Conservation (phyloP, 2,888 invertebrate species). For the Meliscaeva auricollis region DNA sequence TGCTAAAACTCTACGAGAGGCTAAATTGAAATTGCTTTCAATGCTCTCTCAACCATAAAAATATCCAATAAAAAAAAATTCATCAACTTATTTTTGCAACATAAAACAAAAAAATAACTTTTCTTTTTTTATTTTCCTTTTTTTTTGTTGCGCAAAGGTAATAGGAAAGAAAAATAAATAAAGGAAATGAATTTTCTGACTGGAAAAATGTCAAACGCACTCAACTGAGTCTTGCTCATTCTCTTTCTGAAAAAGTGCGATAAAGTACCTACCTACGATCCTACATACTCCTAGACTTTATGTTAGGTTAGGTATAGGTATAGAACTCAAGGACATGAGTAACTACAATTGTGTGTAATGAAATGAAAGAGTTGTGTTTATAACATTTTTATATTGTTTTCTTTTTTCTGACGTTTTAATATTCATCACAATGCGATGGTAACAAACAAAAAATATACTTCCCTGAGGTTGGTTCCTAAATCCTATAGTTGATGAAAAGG, state of each 20-base stretch:
- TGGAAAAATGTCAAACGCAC: slow-evolving; percentile 37
- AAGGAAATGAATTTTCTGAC: slow-evolving; percentile 32
- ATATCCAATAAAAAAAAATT: slow-evolving; percentile 43
- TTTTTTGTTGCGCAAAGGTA: slow-evolving; percentile 13
- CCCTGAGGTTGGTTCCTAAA: too few relatives aligned
- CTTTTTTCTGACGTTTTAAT: neutral
- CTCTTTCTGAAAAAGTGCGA: slow-evolving; percentile 29
- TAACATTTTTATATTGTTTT: slow-evolving; percentile 11
- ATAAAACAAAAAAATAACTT: slow-evolving; percentile 17
- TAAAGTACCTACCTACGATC: neutral
- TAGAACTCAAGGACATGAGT: slow-evolving; percentile 1
- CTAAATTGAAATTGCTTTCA: slow-evolving; percentile 58
- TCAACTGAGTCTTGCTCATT: slow-evolving; percentile 28
- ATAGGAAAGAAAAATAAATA: slow-evolving; percentile 28
- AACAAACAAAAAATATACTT: neutral
- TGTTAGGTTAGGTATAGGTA: too few relatives aligned
- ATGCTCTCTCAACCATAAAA: slow-evolving; percentile 33
- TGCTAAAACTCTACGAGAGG: slow-evolving; percentile 37
- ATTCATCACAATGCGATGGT: neutral
- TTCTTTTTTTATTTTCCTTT: slow-evolving; percentile 38
- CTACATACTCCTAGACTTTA: slow-evolving; percentile 2
- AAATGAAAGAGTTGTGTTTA: slow-evolving; percentile 18
- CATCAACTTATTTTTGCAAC: slow-evolving; percentile 35
- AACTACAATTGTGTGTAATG: slow-evolving; percentile 14
- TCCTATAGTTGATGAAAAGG: too few relatives aligned